Conservation (phyloP, 1,140 invertebrate genomes). For the Drosophila sulfurigaster region DNA sequence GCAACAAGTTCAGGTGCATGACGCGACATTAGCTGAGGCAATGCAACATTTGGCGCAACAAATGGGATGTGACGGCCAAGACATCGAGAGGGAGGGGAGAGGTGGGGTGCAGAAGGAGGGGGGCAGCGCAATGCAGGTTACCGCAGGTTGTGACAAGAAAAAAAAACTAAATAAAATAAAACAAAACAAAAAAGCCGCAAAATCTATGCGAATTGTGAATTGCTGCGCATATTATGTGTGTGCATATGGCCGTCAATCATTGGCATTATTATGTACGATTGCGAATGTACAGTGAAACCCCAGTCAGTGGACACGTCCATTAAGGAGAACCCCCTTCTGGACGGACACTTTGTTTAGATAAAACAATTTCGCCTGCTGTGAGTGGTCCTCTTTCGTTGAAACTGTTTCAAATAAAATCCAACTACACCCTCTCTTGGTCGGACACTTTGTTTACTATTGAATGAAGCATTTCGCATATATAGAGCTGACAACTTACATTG, state of each 20-base stretch:
- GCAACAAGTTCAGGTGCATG: constrained; percentile 53
- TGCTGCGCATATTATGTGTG: constrained; percentile 27
- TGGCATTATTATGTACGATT: constrained; percentile 26
- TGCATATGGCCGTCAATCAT: constrained; percentile 46
- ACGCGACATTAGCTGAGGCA: constrained; percentile 46
- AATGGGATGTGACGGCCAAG: constrained; percentile 54
- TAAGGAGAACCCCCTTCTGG: too few relatives aligned
- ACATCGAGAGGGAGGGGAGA: not conserved
- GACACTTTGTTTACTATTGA: too few relatives aligned
- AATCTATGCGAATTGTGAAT: constrained; percentile 6
- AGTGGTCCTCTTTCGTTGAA: too few relatives aligned
- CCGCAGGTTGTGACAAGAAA: constrained; percentile 20
- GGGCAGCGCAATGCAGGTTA: constrained; percentile 8
- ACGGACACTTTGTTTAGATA: too few relatives aligned
- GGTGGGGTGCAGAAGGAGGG: not conserved
- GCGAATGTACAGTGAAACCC: too few relatives aligned
- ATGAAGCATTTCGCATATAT: too few relatives aligned
- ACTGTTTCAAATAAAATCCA: too few relatives aligned
- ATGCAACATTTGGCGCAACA: constrained; percentile 55
- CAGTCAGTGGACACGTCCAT: too few relatives aligned
- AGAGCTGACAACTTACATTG: too few relatives aligned
- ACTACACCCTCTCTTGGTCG: too few relatives aligned
- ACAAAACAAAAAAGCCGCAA: not conserved
- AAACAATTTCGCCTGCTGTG: too few relatives aligned
- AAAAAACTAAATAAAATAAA: too few relatives aligned